Evolutionary conservation across 2,888 invertebrate genomes (phyloP).

Genomic region (Pherbina coryleti): DNA sequence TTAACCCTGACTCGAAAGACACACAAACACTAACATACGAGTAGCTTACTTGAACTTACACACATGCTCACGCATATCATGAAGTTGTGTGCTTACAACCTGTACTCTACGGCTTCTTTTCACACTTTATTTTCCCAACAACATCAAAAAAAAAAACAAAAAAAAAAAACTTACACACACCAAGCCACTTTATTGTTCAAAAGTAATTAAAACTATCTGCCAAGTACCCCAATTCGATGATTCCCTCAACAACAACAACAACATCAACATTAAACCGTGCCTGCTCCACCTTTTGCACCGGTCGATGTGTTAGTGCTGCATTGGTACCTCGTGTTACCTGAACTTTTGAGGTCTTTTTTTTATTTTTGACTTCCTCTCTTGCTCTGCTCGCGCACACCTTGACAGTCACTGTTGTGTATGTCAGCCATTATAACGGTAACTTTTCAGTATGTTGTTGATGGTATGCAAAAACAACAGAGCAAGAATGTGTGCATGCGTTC

Average conservation of each 20-base stretch:
- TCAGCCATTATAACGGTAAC: neutral
- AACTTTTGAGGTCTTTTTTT: neutral
- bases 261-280: neutral
- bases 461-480: neutral
- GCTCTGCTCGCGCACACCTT: neutral
- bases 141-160: neutral
- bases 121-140: neutral
- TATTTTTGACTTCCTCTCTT: neutral
- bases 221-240: neutral
- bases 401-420: slow-evolving; percentile 2
- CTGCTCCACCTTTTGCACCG: too few relatives aligned
- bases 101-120: neutral
- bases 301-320: neutral
- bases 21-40: neutral
- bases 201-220: slow-evolving; percentile 62
- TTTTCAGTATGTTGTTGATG: neutral
- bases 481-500: too few relatives aligned
- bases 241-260: neutral
- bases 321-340: slow-evolving; percentile 3
- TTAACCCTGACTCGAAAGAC: neutral
- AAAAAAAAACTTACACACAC: slow-evolving; percentile 37
- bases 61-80: neutral
- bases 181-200: slow-evolving; percentile 62
- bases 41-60: neutral
- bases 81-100: neutral